A percentile compares a stretch with the other conserved stretches of the same genome.
These are phyloP conservation scores for Drosophila seguyi DNA, from an alignment of 1,140 invertebrate genomes.

Conservation along the genomic window DNA sequence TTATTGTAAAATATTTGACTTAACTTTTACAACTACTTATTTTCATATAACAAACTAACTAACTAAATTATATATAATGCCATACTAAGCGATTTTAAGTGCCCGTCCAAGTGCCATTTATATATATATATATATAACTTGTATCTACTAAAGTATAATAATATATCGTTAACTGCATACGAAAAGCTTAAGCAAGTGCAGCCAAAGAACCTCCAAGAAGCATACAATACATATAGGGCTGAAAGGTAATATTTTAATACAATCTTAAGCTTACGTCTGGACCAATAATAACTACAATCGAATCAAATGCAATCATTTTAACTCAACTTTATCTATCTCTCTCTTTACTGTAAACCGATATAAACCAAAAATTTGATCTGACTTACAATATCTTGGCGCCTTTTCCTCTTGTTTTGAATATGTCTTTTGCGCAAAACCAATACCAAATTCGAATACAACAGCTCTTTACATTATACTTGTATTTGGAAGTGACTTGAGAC, in stretches of 20 bases:
- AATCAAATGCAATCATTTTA: conserved; percentile 52
- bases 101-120: conserved; percentile 9
- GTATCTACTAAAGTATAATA: conserved; percentile 33
- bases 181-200: conserved; percentile 41
- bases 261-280: conserved; percentile 42
- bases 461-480: conserved; percentile 24
- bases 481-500: conserved; percentile 46
- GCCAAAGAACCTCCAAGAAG: conserved; percentile 24
- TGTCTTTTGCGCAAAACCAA: conserved; percentile 35
- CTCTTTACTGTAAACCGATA: conserved; percentile 24
- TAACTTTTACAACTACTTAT: conserved; percentile 36
- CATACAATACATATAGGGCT: conserved; percentile 13
- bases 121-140: conserved; percentile 25
- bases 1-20: conserved; percentile 62
- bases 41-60: conserved; percentile 19
- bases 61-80: conserved; percentile 22
- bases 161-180: conserved; percentile 37
- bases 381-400: conserved; percentile 54
- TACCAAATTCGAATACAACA: conserved; percentile 24
- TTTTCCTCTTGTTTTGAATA: conserved; percentile 48
- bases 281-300: conserved; percentile 41
- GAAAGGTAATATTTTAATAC: conserved; percentile 66
- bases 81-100: conserved; percentile 36
- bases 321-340: conserved; percentile 53
- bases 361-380: conserved; percentile 32